A percentile compares a stretch with the other conserved stretches of the same genome.
Conservation (phyloP, 2,797 vertebrate species). For the Botia kubotai region DNA sequence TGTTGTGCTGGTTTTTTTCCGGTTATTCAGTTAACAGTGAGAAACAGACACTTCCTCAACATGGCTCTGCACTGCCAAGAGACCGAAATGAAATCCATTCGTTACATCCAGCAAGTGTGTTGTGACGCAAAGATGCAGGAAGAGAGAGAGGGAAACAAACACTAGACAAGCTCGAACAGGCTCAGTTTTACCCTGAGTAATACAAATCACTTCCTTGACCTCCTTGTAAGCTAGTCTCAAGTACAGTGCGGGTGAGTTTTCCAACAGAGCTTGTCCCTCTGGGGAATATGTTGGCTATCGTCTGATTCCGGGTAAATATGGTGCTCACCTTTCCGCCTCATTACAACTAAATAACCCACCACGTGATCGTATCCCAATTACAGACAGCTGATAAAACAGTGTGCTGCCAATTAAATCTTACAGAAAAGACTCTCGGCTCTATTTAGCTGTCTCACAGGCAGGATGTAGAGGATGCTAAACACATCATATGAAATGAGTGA, state of each 20-base stretch:
- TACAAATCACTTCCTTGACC: constrained; percentile 47
- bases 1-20: constrained; percentile 23
- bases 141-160: constrained; percentile 38
- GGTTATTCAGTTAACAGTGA: constrained; percentile 43
- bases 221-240: constrained; percentile 30
- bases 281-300: constrained; percentile 30
- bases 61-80: constrained; percentile 48
- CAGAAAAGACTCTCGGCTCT: constrained; percentile 41
- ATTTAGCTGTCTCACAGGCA: constrained; percentile 52
- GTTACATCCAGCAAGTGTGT: constrained; percentile 53
- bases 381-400: constrained; percentile 68
- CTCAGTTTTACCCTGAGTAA: constrained; percentile 31
- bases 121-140: constrained; percentile 57
- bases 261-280: constrained; percentile 41
- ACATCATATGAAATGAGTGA: not conserved
- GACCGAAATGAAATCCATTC: constrained; percentile 59
- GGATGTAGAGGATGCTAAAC: constrained; percentile 53
- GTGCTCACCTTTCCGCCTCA: constrained; percentile 63
- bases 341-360: constrained; percentile 62
- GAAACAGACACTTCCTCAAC: constrained; percentile 57
- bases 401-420: constrained; percentile 8
- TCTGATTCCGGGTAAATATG: constrained; percentile 55
- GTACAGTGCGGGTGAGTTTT: constrained; percentile 39
- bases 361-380: constrained; percentile 62
- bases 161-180: constrained; percentile 48